phyloP scores from a whole-genome alignment of 2,113 vertebrate species.

The Todiramphus chloris region DNA sequence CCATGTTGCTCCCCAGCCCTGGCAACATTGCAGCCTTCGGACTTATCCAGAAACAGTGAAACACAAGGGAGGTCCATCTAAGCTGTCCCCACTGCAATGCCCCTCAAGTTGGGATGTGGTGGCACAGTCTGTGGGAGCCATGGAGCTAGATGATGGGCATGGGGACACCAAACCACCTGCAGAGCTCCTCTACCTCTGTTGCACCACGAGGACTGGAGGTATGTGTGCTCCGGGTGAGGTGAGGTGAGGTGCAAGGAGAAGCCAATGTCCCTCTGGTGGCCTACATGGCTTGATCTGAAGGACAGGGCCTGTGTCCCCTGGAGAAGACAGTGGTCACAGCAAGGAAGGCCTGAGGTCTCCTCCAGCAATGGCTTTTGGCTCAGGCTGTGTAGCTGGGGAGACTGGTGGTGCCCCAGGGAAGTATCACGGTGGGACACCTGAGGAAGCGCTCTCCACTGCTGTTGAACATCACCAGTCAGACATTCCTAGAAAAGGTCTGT shows the following conservation, averaged over 20 bases:
- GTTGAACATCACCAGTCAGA: accelerated
- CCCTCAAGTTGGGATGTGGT: accelerated
- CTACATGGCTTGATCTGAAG: background rate
- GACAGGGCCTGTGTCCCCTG: background rate
- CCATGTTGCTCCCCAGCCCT: accelerated
- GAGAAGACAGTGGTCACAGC: background rate
- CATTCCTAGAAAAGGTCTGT: background rate
- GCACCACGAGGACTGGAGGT: background rate
- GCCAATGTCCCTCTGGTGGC: accelerated
- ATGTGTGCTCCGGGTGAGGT: accelerated
- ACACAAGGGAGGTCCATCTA: background rate
- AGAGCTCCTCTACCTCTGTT: background rate
- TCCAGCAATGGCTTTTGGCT: background rate
- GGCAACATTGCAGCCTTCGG: background rate
- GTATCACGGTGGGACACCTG: accelerated
- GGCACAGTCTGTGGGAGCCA: too few species aligned
- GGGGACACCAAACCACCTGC: background rate
- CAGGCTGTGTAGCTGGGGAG: background rate
- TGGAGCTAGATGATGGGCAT: background rate
- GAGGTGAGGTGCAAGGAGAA: accelerated
- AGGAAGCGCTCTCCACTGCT: background rate
- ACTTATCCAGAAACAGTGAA: background rate
- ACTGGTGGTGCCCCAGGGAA: background rate
- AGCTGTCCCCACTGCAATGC: background rate
- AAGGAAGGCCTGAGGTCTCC: background rate